Percentiles rank a stretch among this genome's conserved stretches.
These are phyloP conservation scores for Ypsolopha scabrella DNA, from an alignment of 2,888 invertebrate species.

Conservation along the genomic window DNA sequence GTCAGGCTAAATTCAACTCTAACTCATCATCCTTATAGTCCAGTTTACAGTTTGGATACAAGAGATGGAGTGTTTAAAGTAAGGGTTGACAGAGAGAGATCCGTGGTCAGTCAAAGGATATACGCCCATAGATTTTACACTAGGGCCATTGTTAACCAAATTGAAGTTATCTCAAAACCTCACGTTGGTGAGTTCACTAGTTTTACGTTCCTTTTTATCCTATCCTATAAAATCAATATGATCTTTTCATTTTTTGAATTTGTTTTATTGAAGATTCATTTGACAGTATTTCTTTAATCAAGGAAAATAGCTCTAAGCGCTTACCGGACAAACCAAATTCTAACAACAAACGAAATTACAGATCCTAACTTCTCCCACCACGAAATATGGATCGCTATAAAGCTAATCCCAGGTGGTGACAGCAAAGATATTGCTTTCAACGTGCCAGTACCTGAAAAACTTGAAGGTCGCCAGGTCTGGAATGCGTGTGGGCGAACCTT, in stretches of 20 bases:
- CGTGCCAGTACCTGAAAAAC: slow-evolving; percentile 40
- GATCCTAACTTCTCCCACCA: slow-evolving; percentile 54
- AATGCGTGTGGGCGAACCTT: slow-evolving; percentile 49
- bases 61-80: slow-evolving; percentile 58
- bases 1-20: slow-evolving; percentile 59
- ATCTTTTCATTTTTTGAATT: no score
- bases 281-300: no score
- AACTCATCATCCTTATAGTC: slow-evolving; percentile 38
- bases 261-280: no score
- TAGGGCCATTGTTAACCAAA: slow-evolving; percentile 60
- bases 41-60: slow-evolving; percentile 56
- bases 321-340: not conserved
- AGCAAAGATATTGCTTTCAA: slow-evolving; percentile 53
- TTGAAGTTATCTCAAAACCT: slow-evolving; percentile 52
- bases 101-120: slow-evolving; percentile 56
- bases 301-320: no score
- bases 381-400: slow-evolving; percentile 58
- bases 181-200: slow-evolving; percentile 32
- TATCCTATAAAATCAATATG: no score
- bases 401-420: slow-evolving; percentile 43
- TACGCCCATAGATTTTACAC: slow-evolving; percentile 61
- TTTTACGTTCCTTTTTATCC: not conserved
- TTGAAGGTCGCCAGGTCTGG: slow-evolving; percentile 46
- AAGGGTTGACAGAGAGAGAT: slow-evolving; percentile 53
- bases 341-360: slow-evolving; percentile 19